These are phyloP conservation scores for Condylostylus longicornis DNA, from an alignment of 1,140 invertebrate genomes.

Conservation along the genomic window DNA sequence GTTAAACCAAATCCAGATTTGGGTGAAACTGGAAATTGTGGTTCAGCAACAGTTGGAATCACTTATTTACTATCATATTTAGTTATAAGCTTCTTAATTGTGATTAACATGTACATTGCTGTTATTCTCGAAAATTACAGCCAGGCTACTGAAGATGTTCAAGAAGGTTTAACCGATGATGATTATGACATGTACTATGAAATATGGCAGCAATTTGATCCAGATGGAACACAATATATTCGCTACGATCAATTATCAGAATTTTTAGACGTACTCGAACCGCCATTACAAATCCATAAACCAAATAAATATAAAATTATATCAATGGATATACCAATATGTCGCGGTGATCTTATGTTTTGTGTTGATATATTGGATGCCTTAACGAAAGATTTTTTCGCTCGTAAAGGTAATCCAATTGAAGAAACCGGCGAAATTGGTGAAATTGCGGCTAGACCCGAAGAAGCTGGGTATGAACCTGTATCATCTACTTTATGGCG, in stretches of 20 bases:
- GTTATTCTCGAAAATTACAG: constrained; percentile 98
- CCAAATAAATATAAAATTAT: constrained; percentile 98
- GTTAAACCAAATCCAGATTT: constrained; percentile 71
- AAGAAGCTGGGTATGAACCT: constrained; percentile 76
- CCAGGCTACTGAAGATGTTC: constrained; percentile 94
- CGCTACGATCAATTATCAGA: constrained; percentile 83
- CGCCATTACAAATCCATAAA: constrained; percentile 89
- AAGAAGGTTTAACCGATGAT: constrained; percentile 94
- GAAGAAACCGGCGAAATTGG: constrained; percentile 72
- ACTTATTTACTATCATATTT: constrained; percentile 89
- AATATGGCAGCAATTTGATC: constrained; percentile 97
- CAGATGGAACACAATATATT: constrained; percentile 94
- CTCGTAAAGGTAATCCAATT: constrained; percentile 81
- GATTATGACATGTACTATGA: constrained; percentile 99
- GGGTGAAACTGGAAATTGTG: constrained; percentile 79
- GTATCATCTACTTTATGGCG: constrained; percentile 86
- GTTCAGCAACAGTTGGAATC: constrained; percentile 82
- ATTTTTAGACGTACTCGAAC: constrained; percentile 86
- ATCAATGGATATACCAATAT: constrained; percentile 96
- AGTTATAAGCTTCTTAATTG: constrained; percentile 94
- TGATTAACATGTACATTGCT: constrained; percentile 99
- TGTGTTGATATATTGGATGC: constrained; percentile 96
- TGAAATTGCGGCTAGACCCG: constrained; percentile 61
- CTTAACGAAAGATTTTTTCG: constrained; percentile 91
- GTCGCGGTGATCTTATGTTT: constrained; percentile 90